Base-by-base conservation (phyloP, 1,140 invertebrate species). In the Dinoponera quadriceps region DNA sequence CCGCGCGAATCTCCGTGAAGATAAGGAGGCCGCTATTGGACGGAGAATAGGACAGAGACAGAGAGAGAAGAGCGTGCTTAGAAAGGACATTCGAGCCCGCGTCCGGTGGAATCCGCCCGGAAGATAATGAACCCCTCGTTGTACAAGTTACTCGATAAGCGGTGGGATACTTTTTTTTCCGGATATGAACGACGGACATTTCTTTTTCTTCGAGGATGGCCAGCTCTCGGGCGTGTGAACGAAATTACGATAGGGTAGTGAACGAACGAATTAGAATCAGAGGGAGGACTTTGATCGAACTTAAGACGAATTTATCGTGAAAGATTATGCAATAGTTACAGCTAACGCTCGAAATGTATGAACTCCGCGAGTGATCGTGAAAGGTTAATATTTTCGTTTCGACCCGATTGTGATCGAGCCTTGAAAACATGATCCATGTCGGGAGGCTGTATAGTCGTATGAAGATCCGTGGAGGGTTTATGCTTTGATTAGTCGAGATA, bases 1-100 rank as follows among this genome's bases (percentile, higher is more conserved):
- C 86, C 89, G 88, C 92, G 91, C 92, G 91, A 92, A 92, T 92
- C 90, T 92, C 83, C 83, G 86, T 75, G 80, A 88, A 92, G 92
- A 92, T 92, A 92, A 92, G 91, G 86, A 87, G 80, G 73, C 72
- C 65, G 74, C 75, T 66, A 84, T 89, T 86, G 81, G 82, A 57
- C 63, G 55, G 74, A 88, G 84, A 88, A 88, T 74, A 74, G 84
- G 57, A 84, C 60, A 59, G 72, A 82, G 68, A 55, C 38, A 29
- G 66, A 82, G 63, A 74, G 27, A 74, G 51, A 73, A 62, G 69
- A 68, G 65, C 44, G 75, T 49, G 54, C 60, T 81, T 86, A 80
- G 85, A 87, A 84, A 80, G 85, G 85, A 89, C 82, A 87, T 87
- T 78, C 82, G 87, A 78, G 65, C 65, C 78, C 72, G 73, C 85